Evolutionary conservation across 2,113 vertebrate genomes (phyloP), one percentile per base, ranked within the genome.

Genomic region (Progne subis): DNA sequence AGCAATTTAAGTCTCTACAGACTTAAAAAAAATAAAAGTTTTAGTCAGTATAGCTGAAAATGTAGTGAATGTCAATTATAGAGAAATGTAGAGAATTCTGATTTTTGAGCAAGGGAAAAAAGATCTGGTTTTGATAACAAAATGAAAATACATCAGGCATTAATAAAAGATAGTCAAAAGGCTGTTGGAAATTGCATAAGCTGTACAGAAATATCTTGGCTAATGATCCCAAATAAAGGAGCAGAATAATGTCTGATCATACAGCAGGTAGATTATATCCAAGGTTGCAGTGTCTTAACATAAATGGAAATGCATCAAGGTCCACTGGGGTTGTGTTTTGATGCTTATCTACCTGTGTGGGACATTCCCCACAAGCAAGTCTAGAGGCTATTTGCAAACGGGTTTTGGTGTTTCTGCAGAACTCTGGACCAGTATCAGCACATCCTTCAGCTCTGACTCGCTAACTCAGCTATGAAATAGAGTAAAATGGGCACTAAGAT

Each of bases 351-450:
- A 6, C 19, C 19, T 65, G 13, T 43, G 24, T 52, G 53, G 18
- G 18, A 37, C 3, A 8, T 91, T 72, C 60, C 0, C 1, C 28
- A 53, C 0, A 0, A 52, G 46, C 24, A 81, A 57, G 23, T n/a
- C 23, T 52, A 9, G 23, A 56, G 23, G 37, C n/a, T 52, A 0
- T 43, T 63, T 72, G 37, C 53, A 44, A 7, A 41, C 11, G 37
- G 21, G 6, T 65, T 85, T 72, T 86, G 55, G 10, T 79, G 20
- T 69, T 77, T 68, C 57, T 91, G 68, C 53, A 72, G 39, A 55
- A 14, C 7, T 34, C 34, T 43, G 28, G 39, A 52, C 41, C 15
- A 32, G 13, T 47, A 34, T 80, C 64, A 71, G 63, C 29, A 29
- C 26, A 25, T 68, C 32, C 19, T 59, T 88, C 49, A 56, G 16